Conservation (phyloP, 2,113 vertebrate genomes). For the Atherinomorus stipes region DNA sequence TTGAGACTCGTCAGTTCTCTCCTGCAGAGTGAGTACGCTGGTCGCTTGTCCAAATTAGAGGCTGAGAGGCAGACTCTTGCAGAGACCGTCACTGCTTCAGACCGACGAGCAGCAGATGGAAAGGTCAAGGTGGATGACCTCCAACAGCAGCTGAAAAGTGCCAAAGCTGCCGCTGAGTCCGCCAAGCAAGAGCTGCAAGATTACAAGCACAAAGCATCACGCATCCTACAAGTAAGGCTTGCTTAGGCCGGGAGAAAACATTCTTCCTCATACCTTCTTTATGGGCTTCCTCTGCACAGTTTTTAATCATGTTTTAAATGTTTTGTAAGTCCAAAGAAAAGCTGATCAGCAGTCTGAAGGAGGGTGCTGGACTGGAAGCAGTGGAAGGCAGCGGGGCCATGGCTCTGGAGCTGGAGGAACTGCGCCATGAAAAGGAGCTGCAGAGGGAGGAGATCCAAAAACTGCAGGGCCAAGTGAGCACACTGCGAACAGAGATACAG, state of each 20-base stretch:
- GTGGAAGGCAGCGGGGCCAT: slow-evolving; percentile 85
- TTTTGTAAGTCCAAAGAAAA: slow-evolving; percentile 95
- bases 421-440: slow-evolving; percentile 92
- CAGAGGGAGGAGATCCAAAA: slow-evolving; percentile 95
- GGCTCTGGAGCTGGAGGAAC: slow-evolving; percentile 91
- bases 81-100: slow-evolving; percentile 87
- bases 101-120: slow-evolving; percentile 89
- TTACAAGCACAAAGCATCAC: slow-evolving; percentile 97
- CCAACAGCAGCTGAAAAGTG: slow-evolving; percentile 89
- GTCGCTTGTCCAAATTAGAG: slow-evolving; percentile 89
- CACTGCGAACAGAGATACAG: slow-evolving; percentile 91
- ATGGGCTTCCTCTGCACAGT: neutral
- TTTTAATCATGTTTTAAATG: neutral
- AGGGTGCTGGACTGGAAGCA: slow-evolving; percentile 94
- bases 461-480: slow-evolving; percentile 89
- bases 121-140: slow-evolving; percentile 87
- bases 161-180: slow-evolving; percentile 84
- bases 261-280: neutral
- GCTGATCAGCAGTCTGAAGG: slow-evolving; percentile 97
- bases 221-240: slow-evolving; percentile 91
- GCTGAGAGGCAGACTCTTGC: slow-evolving; percentile 91
- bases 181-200: slow-evolving; percentile 92
- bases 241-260: neutral
- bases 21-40: slow-evolving; percentile 86
- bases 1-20: neutral